A percentile compares a stretch with the other conserved stretches of the same genome.
Evolutionary conservation across 2,888 invertebrate genomes (phyloP).

Genomic region (Polietes domitor): DNA sequence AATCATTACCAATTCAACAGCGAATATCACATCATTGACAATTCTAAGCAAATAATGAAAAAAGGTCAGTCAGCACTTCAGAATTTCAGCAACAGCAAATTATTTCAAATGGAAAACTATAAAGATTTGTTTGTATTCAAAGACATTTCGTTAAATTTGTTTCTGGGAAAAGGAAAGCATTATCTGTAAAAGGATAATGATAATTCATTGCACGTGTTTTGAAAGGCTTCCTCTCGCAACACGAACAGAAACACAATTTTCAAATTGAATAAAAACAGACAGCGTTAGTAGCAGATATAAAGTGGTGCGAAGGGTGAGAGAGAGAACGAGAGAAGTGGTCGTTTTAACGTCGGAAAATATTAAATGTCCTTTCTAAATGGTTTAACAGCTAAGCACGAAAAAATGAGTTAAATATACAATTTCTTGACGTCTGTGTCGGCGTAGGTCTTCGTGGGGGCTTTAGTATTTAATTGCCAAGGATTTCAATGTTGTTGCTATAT

Average conservation of each 20-base stretch:
- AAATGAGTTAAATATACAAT: conserved; percentile 5
- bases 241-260: not conserved
- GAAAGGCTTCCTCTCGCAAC: not conserved
- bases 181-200: not conserved
- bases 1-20: not conserved
- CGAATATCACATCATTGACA: conserved; percentile 22
- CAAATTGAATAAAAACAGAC: conserved; percentile 27
- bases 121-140: not conserved
- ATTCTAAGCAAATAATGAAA: not conserved
- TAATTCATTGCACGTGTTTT: conserved; percentile 33
- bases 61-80: not conserved
- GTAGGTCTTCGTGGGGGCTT: conserved; percentile 35
- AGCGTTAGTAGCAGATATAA: not conserved
- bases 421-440: not conserved
- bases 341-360: conserved; percentile 9
- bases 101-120: not conserved
- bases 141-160: conserved; percentile 11
- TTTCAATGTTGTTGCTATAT: conserved; percentile 30
- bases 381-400: conserved; percentile 10
- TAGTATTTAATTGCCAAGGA: conserved; percentile 52
- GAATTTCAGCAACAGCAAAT: not conserved
- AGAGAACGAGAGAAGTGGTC: conserved; percentile 7
- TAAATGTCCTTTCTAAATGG: conserved; percentile 23
- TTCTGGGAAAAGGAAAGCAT: not conserved
- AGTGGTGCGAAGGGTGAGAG: not conserved